A percentile compares a stretch with the other conserved stretches of the same genome.
Evolutionary conservation across 2,113 vertebrate genomes (phyloP).

Genomic region (Circaetus gallicus): DNA sequence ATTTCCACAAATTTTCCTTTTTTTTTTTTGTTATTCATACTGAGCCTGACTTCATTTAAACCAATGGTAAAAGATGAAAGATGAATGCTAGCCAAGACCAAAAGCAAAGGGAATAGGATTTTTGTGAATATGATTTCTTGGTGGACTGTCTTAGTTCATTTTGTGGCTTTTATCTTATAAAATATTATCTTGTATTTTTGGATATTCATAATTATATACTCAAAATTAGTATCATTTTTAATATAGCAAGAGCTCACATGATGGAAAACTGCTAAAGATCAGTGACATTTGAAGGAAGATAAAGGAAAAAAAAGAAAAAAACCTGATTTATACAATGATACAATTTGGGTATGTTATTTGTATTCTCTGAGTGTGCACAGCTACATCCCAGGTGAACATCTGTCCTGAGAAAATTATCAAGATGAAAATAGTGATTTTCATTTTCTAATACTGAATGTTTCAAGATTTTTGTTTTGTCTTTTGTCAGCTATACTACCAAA

Average conservation of each 20-base stretch:
- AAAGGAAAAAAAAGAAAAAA: background rate
- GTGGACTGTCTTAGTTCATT: background rate
- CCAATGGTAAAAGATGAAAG: background rate
- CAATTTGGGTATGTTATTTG: fast-evolving
- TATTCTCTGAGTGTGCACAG: background rate
- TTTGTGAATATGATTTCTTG: background rate
- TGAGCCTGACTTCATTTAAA: background rate
- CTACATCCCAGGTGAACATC: background rate
- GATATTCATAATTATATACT: background rate
- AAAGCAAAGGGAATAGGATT: background rate
- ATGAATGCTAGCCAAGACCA: background rate
- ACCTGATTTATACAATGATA: background rate
- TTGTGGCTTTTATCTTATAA: background rate
- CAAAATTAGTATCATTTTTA: background rate
- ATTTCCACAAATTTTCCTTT: background rate
- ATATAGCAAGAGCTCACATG: background rate
- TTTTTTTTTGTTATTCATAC: background rate
- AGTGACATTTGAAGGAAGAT: background rate
- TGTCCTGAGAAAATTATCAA: background rate
- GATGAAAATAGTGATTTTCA: background rate
- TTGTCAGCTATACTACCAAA: background rate
- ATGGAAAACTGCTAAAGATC: background rate
- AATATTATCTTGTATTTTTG: background rate
- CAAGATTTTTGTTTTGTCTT: background rate
- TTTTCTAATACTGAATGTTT: background rate